A percentile compares a stretch with the other conserved stretches of the same genome.
Evolutionary conservation across 2,113 vertebrate species (phyloP).

Genomic region (Limanda limanda): DNA sequence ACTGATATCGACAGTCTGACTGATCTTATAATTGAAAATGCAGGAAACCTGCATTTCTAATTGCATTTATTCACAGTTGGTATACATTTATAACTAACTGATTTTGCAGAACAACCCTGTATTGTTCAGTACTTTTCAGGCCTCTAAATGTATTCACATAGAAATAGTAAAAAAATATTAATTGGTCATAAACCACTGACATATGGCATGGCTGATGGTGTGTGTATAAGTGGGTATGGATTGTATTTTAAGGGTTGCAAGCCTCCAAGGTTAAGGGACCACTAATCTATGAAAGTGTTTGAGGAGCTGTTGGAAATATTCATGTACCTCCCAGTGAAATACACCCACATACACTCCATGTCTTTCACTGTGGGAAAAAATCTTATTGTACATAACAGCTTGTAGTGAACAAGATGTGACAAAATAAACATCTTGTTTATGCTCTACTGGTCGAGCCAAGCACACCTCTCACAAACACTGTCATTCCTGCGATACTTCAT

Average conservation of each 20-base stretch:
- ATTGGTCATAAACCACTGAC: too few species aligned
- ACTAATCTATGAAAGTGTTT: background rate
- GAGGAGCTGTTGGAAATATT: background rate
- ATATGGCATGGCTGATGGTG: background rate
- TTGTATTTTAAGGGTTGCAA: background rate
- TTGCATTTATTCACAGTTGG: background rate
- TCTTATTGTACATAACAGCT: background rate
- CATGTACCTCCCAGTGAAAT: background rate
- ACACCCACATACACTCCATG: background rate
- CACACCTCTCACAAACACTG: slow-evolving; percentile 3
- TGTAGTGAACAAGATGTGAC: background rate
- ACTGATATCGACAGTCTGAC: background rate
- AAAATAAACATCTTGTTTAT: background rate
- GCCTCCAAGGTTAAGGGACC: background rate
- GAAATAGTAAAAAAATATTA: background rate
- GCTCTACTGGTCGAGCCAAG: background rate
- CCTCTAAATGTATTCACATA: background rate
- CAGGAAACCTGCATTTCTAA: background rate
- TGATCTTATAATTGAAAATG: background rate
- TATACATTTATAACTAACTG: background rate
- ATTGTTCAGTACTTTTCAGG: background rate
- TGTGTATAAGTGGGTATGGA: background rate
- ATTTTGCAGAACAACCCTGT: background rate
- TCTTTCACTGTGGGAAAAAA: background rate
- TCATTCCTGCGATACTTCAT: background rate